These are phyloP conservation scores for Equus quagga DNA, from an alignment of 2,113 vertebrate genomes.

Conservation along the genomic window DNA sequence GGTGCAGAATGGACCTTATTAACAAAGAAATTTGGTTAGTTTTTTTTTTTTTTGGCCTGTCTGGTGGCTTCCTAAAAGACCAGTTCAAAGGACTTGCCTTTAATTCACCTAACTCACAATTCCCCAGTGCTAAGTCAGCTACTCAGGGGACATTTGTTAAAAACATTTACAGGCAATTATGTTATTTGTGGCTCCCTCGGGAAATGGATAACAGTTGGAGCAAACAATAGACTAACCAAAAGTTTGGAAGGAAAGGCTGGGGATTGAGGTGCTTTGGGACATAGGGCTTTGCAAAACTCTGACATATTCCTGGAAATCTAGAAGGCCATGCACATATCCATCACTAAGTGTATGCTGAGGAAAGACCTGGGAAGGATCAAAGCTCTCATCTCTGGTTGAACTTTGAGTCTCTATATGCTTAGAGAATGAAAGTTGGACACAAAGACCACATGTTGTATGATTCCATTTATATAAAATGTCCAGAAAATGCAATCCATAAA, in stretches of 20 bases:
- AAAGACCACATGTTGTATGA: neutral
- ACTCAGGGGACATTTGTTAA: neutral
- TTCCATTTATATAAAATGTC: neutral
- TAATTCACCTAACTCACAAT: neutral
- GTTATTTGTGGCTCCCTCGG: neutral
- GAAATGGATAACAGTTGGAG: neutral
- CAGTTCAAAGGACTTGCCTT: neutral
- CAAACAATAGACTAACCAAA: neutral
- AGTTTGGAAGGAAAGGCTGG: neutral
- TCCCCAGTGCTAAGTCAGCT: neutral
- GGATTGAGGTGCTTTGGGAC: neutral
- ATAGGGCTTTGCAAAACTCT: neutral
- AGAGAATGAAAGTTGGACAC: neutral
- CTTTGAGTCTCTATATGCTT: neutral
- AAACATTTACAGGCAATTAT: neutral
- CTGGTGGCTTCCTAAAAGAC: neutral
- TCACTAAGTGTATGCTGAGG: neutral
- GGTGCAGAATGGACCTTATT: neutral
- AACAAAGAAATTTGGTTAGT: neutral
- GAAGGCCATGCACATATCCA: neutral
- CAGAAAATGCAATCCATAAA: neutral
- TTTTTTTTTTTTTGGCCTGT: neutral
- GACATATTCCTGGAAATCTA: neutral
- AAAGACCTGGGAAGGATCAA: neutral
- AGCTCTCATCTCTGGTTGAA: neutral